Conservation (phyloP, 64 coral and sea anemone genomes). For the Orbicella faveolata region DNA sequence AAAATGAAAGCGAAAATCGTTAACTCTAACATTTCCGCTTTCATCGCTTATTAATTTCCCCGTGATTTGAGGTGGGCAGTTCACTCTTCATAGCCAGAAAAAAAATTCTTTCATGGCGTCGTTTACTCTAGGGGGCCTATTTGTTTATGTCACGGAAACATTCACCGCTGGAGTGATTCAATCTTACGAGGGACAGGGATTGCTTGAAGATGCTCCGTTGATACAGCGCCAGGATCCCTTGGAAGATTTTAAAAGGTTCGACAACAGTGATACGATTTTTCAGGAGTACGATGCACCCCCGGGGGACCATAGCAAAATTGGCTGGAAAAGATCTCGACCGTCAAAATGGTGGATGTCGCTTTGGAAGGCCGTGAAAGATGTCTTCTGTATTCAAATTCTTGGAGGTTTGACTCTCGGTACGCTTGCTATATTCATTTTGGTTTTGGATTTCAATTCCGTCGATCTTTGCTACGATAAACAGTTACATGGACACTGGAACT, state of each 20-base stretch:
- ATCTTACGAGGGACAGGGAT: not conserved
- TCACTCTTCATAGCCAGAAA: not conserved
- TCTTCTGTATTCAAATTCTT: conserved; percentile 22
- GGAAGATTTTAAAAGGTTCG: conserved; percentile 67
- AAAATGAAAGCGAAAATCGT: too few relatives aligned
- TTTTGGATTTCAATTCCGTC: conserved; percentile 63
- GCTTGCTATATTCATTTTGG: conserved; percentile 37
- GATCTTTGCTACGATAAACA: conserved; percentile 58
- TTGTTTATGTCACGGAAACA: not conserved
- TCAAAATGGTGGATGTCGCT: conserved; percentile 20
- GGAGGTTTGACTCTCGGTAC: conserved; percentile 44
- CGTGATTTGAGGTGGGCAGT: not conserved
- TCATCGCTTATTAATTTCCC: too few relatives aligned
- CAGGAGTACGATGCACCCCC: conserved; percentile 62
- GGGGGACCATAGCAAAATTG: not conserved
- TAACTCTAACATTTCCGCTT: too few relatives aligned
- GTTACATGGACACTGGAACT: conserved; percentile 38
- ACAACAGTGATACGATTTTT: conserved; percentile 63
- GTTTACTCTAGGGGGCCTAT: not conserved
- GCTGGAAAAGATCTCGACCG: conserved; percentile 34
- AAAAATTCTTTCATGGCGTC: not conserved
- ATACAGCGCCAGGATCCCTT: not conserved
- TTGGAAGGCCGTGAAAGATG: conserved; percentile 20
- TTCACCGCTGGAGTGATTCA: not conserved
- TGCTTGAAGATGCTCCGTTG: not conserved